Evolutionary conservation across 2,888 invertebrate species (phyloP), one percentile per base, ranked within the genome.

Genomic region (Lucinisca nassula): DNA sequence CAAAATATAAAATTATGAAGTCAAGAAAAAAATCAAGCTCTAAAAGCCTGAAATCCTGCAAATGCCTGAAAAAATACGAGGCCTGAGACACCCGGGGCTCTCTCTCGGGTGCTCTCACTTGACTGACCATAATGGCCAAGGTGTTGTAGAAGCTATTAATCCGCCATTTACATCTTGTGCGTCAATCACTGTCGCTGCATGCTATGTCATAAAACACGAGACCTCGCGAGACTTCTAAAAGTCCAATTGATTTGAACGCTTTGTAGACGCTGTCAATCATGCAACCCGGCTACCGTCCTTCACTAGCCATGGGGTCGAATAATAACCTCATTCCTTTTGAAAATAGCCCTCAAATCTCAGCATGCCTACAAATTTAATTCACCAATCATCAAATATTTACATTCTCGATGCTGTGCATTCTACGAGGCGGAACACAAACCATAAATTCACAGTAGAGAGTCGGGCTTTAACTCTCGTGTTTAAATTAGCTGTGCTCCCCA

Each of bases 361-460:
- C 74, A 74, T 40, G 74, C n/a, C 30, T 45, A 14, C 74, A 21
- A 6, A 74, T 74, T 74, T 40, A 45, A 74, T 40, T 30, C 30
- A 40, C 40, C 49, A 40, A 74, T 49, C 38, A 74, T 74, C 38
- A 74, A 74, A 74, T 74, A 74, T 74, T 74, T 74, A 74, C 74
- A 74, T 74, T 74, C 74, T 49, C 35, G 35, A 1, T 45, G 8
- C 45, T 45, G 17, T 17, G 24, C 21, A 8, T 74, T 74, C 74
- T 45, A 74, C 8, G 49, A 49, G 74, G 40, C 74, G 74, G 74
- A 74, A 74, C 74, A 74, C 6, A 2, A 45, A n/a, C 30, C 67
- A 67, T 67, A 67, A 67, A 67, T 67, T 67, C 67, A 49, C 74
- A 74, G 74, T 40, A 32, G 74, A 74, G 21, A 35, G 35, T 35